Evolutionary conservation across 2,113 vertebrate species (phyloP).

Genomic region (Melierax canorus): DNA sequence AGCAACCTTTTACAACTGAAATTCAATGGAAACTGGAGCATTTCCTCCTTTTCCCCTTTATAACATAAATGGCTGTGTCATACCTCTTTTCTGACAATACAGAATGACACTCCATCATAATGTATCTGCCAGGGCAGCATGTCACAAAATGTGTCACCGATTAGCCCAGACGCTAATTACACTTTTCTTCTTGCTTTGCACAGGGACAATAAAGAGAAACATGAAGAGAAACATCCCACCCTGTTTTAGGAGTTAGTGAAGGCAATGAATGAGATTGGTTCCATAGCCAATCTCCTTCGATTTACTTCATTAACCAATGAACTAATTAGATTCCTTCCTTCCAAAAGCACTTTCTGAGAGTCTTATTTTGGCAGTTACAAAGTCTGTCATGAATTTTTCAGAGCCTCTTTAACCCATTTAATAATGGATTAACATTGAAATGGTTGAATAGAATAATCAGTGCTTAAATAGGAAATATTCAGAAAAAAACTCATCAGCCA

Average conservation of each 20-base stretch:
- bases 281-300: neutral
- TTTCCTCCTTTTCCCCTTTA: neutral
- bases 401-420: neutral
- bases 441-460: neutral
- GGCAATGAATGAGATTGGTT: conserved; percentile 23
- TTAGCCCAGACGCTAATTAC: neutral
- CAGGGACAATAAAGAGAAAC: neutral
- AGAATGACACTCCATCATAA: neutral
- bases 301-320: conserved; percentile 63
- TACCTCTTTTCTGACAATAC: neutral
- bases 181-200: neutral
- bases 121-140: neutral
- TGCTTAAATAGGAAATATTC: neutral
- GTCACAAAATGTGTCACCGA: neutral
- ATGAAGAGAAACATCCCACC: neutral
- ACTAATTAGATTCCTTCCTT: conserved; percentile 47
- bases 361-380: neutral
- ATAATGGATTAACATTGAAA: conserved; percentile 3
- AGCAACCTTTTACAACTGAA: neutral
- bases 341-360: conserved; percentile 4
- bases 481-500: neutral
- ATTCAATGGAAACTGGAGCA: neutral
- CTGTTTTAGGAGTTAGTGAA: neutral
- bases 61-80: neutral
- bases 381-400: neutral